Evolutionary conservation across 2,888 invertebrate genomes (phyloP), one percentile per base, ranked within the genome.

Genomic region (Campoplex nolae): DNA sequence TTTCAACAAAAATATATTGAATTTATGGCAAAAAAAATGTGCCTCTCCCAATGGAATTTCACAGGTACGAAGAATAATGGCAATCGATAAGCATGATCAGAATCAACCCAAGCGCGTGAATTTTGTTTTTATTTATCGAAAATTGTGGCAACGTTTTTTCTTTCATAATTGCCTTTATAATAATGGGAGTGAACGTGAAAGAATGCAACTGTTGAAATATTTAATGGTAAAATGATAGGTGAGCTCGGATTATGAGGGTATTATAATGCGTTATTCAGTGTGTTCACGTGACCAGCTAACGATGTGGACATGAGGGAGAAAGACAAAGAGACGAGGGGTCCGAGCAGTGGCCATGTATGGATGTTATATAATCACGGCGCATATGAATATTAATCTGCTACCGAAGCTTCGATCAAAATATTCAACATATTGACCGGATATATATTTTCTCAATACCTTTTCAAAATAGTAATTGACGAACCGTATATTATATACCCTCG

Each of bases 381-480:
- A 51, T 79, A 88, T 87, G 84, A 87, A 88, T 88, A 88, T 87
- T 88, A 87, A 88, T 86, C 75, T 70, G 71, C 32, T 48, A 68
- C 38, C 23, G 45, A 78, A 48, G 71, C 38, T 75, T 23, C 67
- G 67, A 65, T 79, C 79, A 83, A 87, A 85, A 76, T 85, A 85
- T 85, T 71, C 56, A 83, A 80, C 68, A 81, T 23, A 23, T 42
- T 58, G 68, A 48, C 28, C 68, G 68, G 54, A 80, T 65, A 80
- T 32, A 75, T 32, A 75, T 75, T 79, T 79, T 48, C 68, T 79
- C 76, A 76, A 65, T 70, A 38, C 3, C 28, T 76, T 76, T 80
- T 68, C 56, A 68, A 54, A 56, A 42, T 80, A 76, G 70, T 80
- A 80, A 80, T 80, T 76, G 80, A 67, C 51, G 54, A 80, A 51